phyloP scores from a whole-genome alignment of 2,113 vertebrate species.

The Prinia subflava region DNA sequence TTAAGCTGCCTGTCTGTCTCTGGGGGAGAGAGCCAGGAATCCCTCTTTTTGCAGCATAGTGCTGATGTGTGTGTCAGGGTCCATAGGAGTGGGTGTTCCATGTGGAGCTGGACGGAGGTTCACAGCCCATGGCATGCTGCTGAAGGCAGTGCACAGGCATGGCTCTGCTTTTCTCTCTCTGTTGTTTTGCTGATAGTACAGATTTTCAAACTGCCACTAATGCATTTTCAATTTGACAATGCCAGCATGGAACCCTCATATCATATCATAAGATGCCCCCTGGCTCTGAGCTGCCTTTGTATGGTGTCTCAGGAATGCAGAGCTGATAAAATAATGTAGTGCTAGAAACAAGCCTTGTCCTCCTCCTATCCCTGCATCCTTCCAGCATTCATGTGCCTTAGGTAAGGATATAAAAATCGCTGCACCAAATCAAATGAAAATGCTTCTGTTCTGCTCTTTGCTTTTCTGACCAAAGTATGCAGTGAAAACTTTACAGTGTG shows the following conservation, averaged over 20 bases:
- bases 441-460: not conserved
- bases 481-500: not conserved
- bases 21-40: not conserved
- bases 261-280: not conserved
- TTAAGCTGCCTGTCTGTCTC: not conserved
- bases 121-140: slow-evolving; percentile 8
- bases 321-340: not conserved
- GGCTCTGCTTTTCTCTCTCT: slow-evolving; percentile 70
- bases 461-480: not conserved
- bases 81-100: fast-evolving
- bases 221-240: not conserved
- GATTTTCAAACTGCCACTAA: not conserved
- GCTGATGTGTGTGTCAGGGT: no score
- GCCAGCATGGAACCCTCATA: not conserved
- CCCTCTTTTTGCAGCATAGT: not conserved
- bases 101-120: not conserved
- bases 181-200: slow-evolving; percentile 13
- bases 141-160: slow-evolving; percentile 61
- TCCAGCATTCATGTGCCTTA: not conserved
- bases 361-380: not conserved
- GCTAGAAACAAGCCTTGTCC: not conserved
- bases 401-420: not conserved
- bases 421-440: not conserved
- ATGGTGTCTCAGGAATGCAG: not conserved
- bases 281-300: not conserved